Evolutionary conservation across 2,888 invertebrate species (phyloP).

Genomic region (Volucella inanis): DNA sequence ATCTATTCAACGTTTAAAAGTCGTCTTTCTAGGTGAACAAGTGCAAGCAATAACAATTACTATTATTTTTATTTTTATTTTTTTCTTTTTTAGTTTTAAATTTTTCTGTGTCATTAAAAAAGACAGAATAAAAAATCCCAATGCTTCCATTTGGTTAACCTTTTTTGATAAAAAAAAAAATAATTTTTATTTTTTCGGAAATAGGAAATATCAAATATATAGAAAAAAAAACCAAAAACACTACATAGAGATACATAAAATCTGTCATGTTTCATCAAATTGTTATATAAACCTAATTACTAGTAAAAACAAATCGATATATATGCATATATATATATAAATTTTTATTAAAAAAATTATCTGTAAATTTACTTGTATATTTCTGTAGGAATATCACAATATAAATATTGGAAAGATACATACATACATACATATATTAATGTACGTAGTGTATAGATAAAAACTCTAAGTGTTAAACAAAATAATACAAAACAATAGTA

Average conservation of each 20-base stretch:
- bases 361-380: slow-evolving; percentile 70
- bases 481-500: slow-evolving; percentile 45
- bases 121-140: slow-evolving; percentile 31
- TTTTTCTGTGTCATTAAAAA: slow-evolving; percentile 9
- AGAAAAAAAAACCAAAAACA: too few species aligned
- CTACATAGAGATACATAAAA: slow-evolving; percentile 24
- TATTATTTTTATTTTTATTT: not conserved
- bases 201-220: not conserved
- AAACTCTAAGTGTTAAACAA: slow-evolving; percentile 39
- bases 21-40: slow-evolving; percentile 42
- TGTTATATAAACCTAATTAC: slow-evolving; percentile 36
- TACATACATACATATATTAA: slow-evolving; percentile 25
- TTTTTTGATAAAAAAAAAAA: slow-evolving; percentile 28
- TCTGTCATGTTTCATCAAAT: slow-evolving; percentile 54
- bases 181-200: slow-evolving; percentile 7
- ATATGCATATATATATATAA: not conserved
- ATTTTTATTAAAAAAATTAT: slow-evolving; percentile 25
- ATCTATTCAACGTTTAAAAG: slow-evolving; percentile 71
- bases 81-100: not conserved
- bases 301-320: not conserved
- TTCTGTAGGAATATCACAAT: slow-evolving; percentile 53
- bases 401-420: slow-evolving; percentile 42
- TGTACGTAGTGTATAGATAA: slow-evolving; percentile 29
- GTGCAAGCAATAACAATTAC: slow-evolving; percentile 42
- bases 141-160: slow-evolving; percentile 48